Base-by-base conservation (phyloP, 2,888 invertebrate species). In the Carcina quercana region DNA sequence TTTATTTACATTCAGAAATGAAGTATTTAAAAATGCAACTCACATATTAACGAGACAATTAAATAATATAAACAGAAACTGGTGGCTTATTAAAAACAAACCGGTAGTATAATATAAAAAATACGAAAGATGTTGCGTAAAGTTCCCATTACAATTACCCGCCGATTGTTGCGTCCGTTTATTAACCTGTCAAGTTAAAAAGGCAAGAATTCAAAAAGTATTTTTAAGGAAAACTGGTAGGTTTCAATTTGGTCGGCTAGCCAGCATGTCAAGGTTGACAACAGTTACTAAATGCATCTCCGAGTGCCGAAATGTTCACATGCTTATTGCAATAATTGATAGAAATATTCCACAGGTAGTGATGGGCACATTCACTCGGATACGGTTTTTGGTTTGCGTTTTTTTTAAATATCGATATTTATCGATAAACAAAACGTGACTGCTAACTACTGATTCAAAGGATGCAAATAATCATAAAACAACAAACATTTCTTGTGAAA, bases 261-360 rank as follows among this genome's bases (percentile, higher is more conserved):
- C 19, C 30, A 21, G 8, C 26, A 33, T 45, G 49, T 49, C 49
- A 49, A 49, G 49, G 49, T 43, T 37, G 37, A 38, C 44, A 15
- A 27, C 37, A 32, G 30, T 42, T 42, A 39, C 42, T 39, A 42
- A 39, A 42, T 42, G 42, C 39, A 39, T 39, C 39, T 31, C 31
- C 31, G 34, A 25, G 24, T 12, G 19, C 7, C 35, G 35, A 38
- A 39, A 46, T 42, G 31, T 39, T 39, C 35, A 34, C 43, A 43
- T 35, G 27, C 11, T 37, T 45, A 40, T 41, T 45, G 45, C 48
- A 43, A 44, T 43, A 40, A 32, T 35, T 31, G 28, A 32, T 30
- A 28, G 37, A 34, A 40, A 40, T 39, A 43, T 43, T 42, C 42
- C 33, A 37, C 30, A 29, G 11, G 31, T 26, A 25, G 17, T 28